Evolutionary conservation across 2,113 vertebrate species (phyloP), one percentile per base, ranked within the genome.

Genomic region (Murina feae): DNA sequence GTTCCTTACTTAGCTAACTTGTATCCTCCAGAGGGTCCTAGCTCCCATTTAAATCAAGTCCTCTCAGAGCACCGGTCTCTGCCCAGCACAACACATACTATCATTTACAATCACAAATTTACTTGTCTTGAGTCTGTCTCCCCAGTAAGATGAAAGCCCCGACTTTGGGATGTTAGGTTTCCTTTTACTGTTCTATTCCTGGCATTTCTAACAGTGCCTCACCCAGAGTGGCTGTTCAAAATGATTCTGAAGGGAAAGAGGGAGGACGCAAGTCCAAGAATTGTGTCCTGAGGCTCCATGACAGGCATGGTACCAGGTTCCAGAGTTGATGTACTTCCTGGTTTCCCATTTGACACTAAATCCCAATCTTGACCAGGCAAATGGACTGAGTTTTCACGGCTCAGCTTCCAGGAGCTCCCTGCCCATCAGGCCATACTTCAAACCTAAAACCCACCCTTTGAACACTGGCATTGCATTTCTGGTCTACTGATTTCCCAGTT

Each of bases 141-240:
- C 53, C 51, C 18, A 20, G 37, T 2, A 25, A 47, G 42, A 51
- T 2, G 30, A 75, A 68, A 42, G 47, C 49, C 76, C 35, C 1
- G 0, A 32, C 44, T 39, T 2, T 1, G 16, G 4, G 9, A 21
- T 0, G 0, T 4, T 5, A 23, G 47, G 6, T n/a, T 28, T 83
- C 83, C 8, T 39, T 17, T 75, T 80, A 75, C 68, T 32, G 25
- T 21, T 28, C 25, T 1, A 30, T 1, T 14, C 32, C 20, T 13
- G 35, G 35, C 23, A 16, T 4, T 55, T 23, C n/a, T 8, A 32
- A 78, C 17, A 9, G 88, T 2, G 44, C 21, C 78, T 47, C 9
- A 10, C 42, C 32, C 35, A 30, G 8, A 66, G 25, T 1, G 20
- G 14, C 14, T 11, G 28, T 12, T 20, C 25, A 23, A 37, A 12